Base-by-base conservation (phyloP, 2,888 invertebrate species). In the Clanis bilineata region DNA sequence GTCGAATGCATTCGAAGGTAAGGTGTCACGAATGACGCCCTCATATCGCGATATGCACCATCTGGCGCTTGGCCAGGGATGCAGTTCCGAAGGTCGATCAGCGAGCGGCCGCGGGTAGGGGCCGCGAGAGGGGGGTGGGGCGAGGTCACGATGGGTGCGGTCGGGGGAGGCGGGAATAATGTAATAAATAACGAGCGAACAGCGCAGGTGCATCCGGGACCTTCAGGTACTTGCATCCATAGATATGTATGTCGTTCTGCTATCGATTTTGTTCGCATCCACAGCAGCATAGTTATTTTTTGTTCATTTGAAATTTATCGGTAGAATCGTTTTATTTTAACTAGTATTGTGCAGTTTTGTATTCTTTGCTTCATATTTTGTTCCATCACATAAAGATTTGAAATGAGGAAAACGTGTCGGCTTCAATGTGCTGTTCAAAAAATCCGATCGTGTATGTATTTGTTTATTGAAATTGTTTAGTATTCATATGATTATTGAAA, bases 131-230 rank as follows among this genome's bases (percentile, higher is more conserved):
- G 61, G 59, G 32, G 64, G 60, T 62, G 64, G 64, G 60, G 62
- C 59, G 58, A 43, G 62, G 41, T 22, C 51, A 62, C 64, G 69
- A 66, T 66, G 65, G 63, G 60, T 41, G 60, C 63, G 59, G 58
- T 59, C 56, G 56, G 64, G 64, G 61, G 64, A 44, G 59, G 64
- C 62, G 64, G 68, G 72, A 74, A 71, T 69, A 72, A 69, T 72
- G 81, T 74, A 81, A 80, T 82, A 78, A 82, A 76, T 83, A 67
- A 78, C 75, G 70, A 82, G 76, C 71, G 74, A 70, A 83, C 71
- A 68, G 88, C 88, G 89, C 88, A 88, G 82, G 86, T 88, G 87
- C 88, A 84, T 77, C 77, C 70, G 76, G 82, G 76, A 75, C 72
- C 77, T 69, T 51, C 47, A 51, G 47, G 47, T 51, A 47, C 47